Percentiles rank a stretch among this genome's conserved stretches.
Conservation (phyloP, 2,113 vertebrate species). For the Rissa tridactyla region DNA sequence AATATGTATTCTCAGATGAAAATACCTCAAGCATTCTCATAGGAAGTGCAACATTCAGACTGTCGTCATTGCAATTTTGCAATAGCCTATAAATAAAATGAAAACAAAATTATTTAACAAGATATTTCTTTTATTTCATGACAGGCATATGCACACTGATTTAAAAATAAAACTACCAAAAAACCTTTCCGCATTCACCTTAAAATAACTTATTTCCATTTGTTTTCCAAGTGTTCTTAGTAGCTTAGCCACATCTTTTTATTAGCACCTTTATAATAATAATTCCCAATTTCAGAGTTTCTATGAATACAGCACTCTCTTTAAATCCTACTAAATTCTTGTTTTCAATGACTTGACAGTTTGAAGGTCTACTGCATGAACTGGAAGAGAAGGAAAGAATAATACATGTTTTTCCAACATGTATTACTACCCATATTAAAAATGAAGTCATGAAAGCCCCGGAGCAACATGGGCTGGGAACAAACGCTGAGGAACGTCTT, state of each 20-base stretch:
- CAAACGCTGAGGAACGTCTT: not conserved
- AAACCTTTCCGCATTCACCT: not conserved
- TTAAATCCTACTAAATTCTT: not conserved
- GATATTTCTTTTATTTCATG: not conserved
- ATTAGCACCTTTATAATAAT: not conserved
- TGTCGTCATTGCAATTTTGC: constrained; percentile 85
- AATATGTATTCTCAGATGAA: constrained; percentile 90
- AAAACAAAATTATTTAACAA: not conserved
- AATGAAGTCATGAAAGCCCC: not conserved
- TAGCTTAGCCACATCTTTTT: not conserved
- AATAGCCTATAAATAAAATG: constrained; percentile 78
- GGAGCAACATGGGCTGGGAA: not conserved
- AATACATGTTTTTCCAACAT: not conserved
- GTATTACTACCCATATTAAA: not conserved
- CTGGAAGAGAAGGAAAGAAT: not conserved
- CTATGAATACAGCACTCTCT: not conserved
- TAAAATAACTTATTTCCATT: not conserved
- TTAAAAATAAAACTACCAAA: not conserved
- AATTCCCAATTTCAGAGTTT: not conserved
- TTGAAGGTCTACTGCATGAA: not conserved
- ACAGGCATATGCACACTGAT: not conserved
- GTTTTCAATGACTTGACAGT: not conserved
- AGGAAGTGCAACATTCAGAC: constrained; percentile 92
- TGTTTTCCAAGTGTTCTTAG: not conserved
- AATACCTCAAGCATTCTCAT: constrained; percentile 98